Conservation (phyloP, 2,113 vertebrate genomes). For the Cinclus cinclus region DNA sequence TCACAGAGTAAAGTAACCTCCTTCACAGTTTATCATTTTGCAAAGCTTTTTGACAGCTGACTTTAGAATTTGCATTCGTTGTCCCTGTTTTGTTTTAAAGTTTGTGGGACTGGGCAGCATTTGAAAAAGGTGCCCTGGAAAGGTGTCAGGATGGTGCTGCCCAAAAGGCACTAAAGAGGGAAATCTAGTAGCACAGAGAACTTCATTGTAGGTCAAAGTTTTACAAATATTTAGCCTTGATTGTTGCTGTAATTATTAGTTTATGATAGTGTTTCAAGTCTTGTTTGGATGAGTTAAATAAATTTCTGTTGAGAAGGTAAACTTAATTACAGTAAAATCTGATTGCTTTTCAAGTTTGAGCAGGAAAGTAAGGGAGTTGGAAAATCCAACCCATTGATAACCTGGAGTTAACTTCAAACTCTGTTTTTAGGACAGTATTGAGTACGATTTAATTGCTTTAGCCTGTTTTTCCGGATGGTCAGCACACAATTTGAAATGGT, state of each 20-base stretch:
- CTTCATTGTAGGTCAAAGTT: neutral
- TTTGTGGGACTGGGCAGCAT: neutral
- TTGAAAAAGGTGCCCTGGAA: accelerated
- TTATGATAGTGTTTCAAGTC: neutral
- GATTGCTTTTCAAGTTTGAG: neutral
- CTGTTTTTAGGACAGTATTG: neutral
- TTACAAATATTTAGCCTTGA: neutral
- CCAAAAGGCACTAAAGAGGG: neutral
- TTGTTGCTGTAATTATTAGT: neutral
- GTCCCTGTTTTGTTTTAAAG: neutral
- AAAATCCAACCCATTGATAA: neutral
- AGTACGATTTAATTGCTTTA: neutral
- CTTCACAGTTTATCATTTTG: neutral
- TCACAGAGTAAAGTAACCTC: neutral
- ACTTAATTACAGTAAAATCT: neutral
- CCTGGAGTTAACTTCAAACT: neutral
- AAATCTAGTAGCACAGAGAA: neutral
- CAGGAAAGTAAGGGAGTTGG: neutral
- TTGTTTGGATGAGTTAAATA: neutral
- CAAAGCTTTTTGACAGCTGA: neutral
- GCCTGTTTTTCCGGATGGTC: neutral
- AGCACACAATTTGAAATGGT: neutral
- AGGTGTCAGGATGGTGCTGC: neutral
- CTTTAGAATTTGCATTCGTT: neutral
- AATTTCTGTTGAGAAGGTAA: neutral